Percentiles rank a stretch among this genome's conserved stretches.
Conservation (phyloP, 2,888 invertebrate species). For the Hypomecis punctinalis region DNA sequence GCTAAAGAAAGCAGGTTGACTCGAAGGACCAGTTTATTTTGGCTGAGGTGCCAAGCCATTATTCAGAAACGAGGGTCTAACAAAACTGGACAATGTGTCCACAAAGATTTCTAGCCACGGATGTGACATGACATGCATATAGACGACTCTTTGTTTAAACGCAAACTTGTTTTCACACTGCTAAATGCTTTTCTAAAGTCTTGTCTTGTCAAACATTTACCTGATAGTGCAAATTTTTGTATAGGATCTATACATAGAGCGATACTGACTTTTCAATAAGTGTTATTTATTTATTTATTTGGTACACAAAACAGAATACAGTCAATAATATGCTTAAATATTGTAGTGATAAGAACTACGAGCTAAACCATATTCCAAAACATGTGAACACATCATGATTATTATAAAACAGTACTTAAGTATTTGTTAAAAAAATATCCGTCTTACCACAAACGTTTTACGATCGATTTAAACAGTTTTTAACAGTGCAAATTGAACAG, state of each 20-base stretch:
- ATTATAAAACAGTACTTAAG: too few relatives aligned
- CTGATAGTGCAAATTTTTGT: not conserved
- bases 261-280: too few relatives aligned
- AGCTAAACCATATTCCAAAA: too few relatives aligned
- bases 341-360: too few relatives aligned
- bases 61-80: slow-evolving; percentile 17
- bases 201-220: slow-evolving; percentile 12
- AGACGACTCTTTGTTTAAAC: slow-evolving; percentile 52
- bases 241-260: not conserved
- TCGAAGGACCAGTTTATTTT: slow-evolving; percentile 24
- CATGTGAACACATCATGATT: too few relatives aligned
- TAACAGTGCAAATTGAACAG: too few relatives aligned
- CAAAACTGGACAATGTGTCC: slow-evolving; percentile 14
- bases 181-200: slow-evolving; percentile 29
- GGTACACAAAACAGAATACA: too few relatives aligned
- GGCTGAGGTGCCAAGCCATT: slow-evolving; percentile 3
- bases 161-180: slow-evolving; percentile 41
- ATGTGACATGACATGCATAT: slow-evolving; percentile 52
- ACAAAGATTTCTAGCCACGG: slow-evolving; percentile 42
- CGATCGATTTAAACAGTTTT: too few relatives aligned
- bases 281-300: too few relatives aligned
- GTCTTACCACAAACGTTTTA: too few relatives aligned
- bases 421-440: too few relatives aligned
- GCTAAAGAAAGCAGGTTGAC: slow-evolving; percentile 27
- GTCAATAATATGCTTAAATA: too few relatives aligned